Base-by-base conservation (phyloP, 2,113 vertebrate species). In the Herpailurus yagouaroundi region DNA sequence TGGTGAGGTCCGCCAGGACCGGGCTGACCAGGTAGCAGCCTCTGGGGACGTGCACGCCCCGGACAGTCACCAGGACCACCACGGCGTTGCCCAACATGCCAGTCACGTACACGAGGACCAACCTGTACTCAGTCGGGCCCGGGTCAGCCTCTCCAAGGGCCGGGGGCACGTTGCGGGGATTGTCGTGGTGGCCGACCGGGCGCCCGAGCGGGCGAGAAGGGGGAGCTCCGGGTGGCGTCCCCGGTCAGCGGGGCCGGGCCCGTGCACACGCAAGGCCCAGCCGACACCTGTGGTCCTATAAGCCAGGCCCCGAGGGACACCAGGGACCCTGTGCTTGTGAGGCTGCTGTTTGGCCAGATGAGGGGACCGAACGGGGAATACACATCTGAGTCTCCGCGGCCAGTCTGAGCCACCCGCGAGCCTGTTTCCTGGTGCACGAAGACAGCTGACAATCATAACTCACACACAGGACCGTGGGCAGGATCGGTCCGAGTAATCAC, bases 11-110 rank as follows among this genome's bases (percentile, higher is more conserved):
- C 0, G 99, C 99, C 36, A 99, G 97, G 1, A 99, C 99, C 97
- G 99, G 97, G 95, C 99, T 99, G 55, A 99, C 99, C 92, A 99
- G 96, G 97, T 99, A 99, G 97, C 99, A 99, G 98, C 99, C 99
- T 92, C 99, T 99, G 50, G 99, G 99, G 0, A 98, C 99, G 94
- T 98, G 97, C 99, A 99, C 99, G 98, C 99, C 99, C 6, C 98
- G 98, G 0, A 98, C 98, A 31, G 98, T 99, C 63, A 99, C 99
- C 7, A 99, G 95, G 33, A 99, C 99, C 94, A 99, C 99, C 99
- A 99, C 99, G 84, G 99, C 88, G 73, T 99, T 99, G 6, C 99
- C 99, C n/a, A 99, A 97, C 0, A 99, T 99, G 90, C 99, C 99
- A 29, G 98, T 52, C 0, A 98, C 94, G 5, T 99, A 99, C 38